phyloP scores from a whole-genome alignment of 2,888 invertebrate genomes.

The Clepsis dumicolana region DNA sequence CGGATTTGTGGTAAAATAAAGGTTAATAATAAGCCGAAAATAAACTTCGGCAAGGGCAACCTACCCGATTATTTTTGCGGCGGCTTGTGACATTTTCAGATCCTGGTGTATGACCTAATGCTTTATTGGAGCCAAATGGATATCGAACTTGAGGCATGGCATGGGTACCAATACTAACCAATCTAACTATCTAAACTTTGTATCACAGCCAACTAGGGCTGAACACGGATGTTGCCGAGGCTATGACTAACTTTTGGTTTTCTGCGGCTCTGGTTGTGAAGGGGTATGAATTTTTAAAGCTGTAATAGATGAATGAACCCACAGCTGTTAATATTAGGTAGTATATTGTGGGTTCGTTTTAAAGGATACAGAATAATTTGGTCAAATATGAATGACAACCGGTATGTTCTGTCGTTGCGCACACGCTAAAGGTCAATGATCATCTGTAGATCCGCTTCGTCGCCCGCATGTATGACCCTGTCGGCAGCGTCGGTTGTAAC shows the following conservation, averaged over 20 bases:
- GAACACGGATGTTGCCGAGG: slow-evolving; percentile 53
- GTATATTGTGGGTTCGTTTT: slow-evolving; percentile 25
- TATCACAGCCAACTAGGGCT: slow-evolving; percentile 65
- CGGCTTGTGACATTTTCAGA: slow-evolving; percentile 43
- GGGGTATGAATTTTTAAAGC: slow-evolving; percentile 47
- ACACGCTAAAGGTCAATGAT: slow-evolving; percentile 84
- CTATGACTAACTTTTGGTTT: slow-evolving; percentile 55
- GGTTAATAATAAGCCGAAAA: slow-evolving; percentile 8
- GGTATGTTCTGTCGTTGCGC: slow-evolving; percentile 75
- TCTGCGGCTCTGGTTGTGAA: slow-evolving; percentile 51
- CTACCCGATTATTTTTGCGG: slow-evolving; percentile 13
- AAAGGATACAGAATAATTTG: slow-evolving; percentile 50
- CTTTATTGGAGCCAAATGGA: slow-evolving; percentile 38
- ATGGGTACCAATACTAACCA: slow-evolving; percentile 14
- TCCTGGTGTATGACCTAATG: slow-evolving; percentile 44
- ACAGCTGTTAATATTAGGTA: not conserved
- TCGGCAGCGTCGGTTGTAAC: slow-evolving; percentile 68
- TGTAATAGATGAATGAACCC: not conserved
- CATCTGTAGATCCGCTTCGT: slow-evolving; percentile 85
- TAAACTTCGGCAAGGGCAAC: slow-evolving; percentile 4
- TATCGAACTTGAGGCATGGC: slow-evolving; percentile 31
- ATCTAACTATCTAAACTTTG: slow-evolving; percentile 47
- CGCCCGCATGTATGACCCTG: slow-evolving; percentile 84
- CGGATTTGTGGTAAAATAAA: not conserved
- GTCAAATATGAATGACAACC: slow-evolving; percentile 78